A percentile compares a stretch with the other conserved stretches of the same genome.
These are phyloP conservation scores for Neomorphus geoffroyi DNA, from an alignment of 2,797 vertebrate species.

Conservation along the genomic window DNA sequence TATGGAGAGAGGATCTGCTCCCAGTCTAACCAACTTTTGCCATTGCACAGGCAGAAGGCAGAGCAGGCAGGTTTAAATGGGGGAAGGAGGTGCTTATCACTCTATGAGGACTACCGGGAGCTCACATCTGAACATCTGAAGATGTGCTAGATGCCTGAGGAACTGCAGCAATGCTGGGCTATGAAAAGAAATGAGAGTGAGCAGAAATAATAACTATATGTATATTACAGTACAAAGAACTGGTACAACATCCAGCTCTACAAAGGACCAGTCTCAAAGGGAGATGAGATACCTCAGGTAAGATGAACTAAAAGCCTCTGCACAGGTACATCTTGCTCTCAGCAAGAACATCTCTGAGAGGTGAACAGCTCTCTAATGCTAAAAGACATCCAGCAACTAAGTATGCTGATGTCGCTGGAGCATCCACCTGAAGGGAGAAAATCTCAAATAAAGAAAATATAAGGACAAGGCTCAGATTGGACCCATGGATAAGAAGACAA, in stretches of 20 bases:
- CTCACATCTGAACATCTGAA: not conserved
- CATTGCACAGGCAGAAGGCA: not conserved
- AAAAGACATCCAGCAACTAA: not conserved
- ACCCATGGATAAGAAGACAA: not conserved
- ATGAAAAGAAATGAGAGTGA: not conserved
- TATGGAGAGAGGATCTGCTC: not conserved
- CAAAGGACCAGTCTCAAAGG: not conserved
- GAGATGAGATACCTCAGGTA: not conserved
- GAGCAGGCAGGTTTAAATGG: not conserved
- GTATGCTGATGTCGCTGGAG: not conserved
- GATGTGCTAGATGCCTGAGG: not conserved
- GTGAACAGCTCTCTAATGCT: not conserved
- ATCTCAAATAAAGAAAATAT: not conserved
- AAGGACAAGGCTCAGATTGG: not conserved
- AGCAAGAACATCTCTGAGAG: not conserved
- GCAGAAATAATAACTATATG: fast-evolving
- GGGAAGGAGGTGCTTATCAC: not conserved
- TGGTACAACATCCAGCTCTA: not conserved
- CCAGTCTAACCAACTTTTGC: not conserved
- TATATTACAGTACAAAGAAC: not conserved
- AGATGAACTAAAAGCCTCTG: not conserved
- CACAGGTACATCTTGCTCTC: not conserved
- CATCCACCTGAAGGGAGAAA: not conserved
- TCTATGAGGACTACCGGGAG: not conserved
- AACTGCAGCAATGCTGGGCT: not conserved